Evolutionary conservation across 1,140 invertebrate species (phyloP), one percentile per base, ranked within the genome.

Genomic region (Schlechtendalia chinensis): DNA sequence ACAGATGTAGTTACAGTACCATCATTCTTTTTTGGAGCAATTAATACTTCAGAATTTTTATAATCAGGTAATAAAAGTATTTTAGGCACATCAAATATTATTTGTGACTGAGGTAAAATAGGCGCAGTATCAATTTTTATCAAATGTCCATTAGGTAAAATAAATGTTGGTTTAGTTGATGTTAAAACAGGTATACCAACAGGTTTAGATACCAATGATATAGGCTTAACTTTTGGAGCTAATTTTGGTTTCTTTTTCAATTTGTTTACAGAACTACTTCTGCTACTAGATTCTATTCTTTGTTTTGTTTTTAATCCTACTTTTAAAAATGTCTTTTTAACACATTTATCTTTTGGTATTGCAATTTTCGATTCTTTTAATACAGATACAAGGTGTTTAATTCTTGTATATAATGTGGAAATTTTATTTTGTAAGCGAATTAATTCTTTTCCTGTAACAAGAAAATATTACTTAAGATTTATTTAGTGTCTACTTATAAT

Each of bases 1-100:
- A 79, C 54, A 29, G 74, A 81, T 22, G 81, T 81, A 56, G 81
- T 81, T 22, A 65, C 45, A 45, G 81, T 81, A 19, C 32, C 72
- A 54, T 54, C 74, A 45, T 61, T 65, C 24, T 79, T 74, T 79
- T 81, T 81, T n/a, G 81, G 81, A 29, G 65, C 74, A 56, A 81
- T 81, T 50, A 81, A 74, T 54, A 65, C 16, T 1, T 79, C 59
- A 27, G 81, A 67, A 50, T 39, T 81, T 75, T 65, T 71, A 47
- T 75, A 74, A 47, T 74, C 45, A 1, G 61, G 58, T 19, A 63
- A 53, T 5, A 81, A 22, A 24, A 77, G 58, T 77, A 63, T 61
- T 53, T 77, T 75, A 10, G 81, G 74, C 27, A 65, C 19, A 63
- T 77, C 74, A 69, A 61, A 75, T 19, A 81, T 39, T 3, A 81